Conservation (phyloP, 92 coral and sea anemone species). For the Heliopora coerulea region DNA sequence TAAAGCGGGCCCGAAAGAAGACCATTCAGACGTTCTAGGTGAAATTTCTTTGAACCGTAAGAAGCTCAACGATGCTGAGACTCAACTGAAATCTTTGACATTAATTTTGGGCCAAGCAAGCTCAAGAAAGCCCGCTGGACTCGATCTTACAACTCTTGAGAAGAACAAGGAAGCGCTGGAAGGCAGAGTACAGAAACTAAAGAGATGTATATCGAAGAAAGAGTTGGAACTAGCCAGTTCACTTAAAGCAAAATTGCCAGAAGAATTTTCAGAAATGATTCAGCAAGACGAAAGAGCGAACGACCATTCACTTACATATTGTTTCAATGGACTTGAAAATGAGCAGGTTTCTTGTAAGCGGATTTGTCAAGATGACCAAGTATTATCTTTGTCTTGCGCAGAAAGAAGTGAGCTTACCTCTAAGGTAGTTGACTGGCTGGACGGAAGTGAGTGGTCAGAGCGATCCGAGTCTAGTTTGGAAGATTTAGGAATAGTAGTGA, state of each 20-base stretch:
- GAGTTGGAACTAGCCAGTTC: neutral
- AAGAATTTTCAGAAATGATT: neutral
- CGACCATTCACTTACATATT: neutral
- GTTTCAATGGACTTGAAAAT: neutral
- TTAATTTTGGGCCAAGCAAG: constrained; percentile 9
- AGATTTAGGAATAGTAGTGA: neutral
- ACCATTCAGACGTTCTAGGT: no score
- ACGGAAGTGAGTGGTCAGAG: neutral
- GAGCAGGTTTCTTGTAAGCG: neutral
- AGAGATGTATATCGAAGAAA: constrained; percentile 10
- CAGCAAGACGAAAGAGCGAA: neutral
- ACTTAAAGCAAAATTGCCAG: neutral
- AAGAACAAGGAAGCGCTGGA: constrained; percentile 6
- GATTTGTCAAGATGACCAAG: neutral
- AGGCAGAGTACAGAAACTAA: constrained; percentile 1
- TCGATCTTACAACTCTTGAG: neutral
- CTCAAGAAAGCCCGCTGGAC: neutral
- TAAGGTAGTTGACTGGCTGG: neutral
- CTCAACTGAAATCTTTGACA: constrained; percentile 32
- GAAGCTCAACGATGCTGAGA: constrained; percentile 19
- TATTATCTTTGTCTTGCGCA: neutral
- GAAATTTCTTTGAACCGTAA: neutral
- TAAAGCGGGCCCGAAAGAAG: no score
- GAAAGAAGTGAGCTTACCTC: neutral
- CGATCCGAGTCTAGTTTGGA: neutral